Evolutionary conservation across 2,888 invertebrate genomes (phyloP), one percentile per base, ranked within the genome.

Genomic region (Noctua fimbriata): DNA sequence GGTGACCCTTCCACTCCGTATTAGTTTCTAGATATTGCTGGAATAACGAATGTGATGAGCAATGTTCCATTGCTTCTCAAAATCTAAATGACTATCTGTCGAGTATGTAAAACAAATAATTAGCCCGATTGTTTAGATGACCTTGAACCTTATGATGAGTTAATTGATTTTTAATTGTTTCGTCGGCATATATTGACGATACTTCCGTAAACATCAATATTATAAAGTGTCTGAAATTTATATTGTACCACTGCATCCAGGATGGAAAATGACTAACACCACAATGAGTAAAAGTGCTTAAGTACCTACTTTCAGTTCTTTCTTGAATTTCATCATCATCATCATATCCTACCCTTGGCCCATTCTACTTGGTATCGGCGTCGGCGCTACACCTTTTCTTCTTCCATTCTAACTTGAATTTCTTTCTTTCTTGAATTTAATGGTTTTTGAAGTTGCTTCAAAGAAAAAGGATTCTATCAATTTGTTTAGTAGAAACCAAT

Each of bases 81-180:
- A 52, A 52, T 32, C 6, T 18, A 1, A 63, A 49, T 63, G 36
- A 76, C 28, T 55, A 47, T 41, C 32, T 47, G 55, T 16, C 9
- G 2, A 63, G 32, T 60, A 36, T 9, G 28, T 24, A 52, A 63
- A 73, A 55, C 16, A 67, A 82, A 72, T 32, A 47, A 65, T 63
- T 72, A 32, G 32, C 16, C 21, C 24, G 18, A 78, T 73, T 82
- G 73, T 74, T 55, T 47, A 58, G 58, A 65, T 55, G 36, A 82
- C 36, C 36, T 36, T 70, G 71, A 78, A 86, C 73, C 71, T 65
- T 32, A 69, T 71, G 76, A 63, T 75, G 69, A 16, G 21, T 71
- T 79, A 79, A 85, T 85, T 76, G 83, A 28, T 69, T 85, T 86
- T 69, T 83, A 86, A 86, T 69, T n/a, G 24, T 60, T 65, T 55